phyloP scores from a whole-genome alignment of 2,797 vertebrate genomes.

The Hafferia zeledoni region DNA sequence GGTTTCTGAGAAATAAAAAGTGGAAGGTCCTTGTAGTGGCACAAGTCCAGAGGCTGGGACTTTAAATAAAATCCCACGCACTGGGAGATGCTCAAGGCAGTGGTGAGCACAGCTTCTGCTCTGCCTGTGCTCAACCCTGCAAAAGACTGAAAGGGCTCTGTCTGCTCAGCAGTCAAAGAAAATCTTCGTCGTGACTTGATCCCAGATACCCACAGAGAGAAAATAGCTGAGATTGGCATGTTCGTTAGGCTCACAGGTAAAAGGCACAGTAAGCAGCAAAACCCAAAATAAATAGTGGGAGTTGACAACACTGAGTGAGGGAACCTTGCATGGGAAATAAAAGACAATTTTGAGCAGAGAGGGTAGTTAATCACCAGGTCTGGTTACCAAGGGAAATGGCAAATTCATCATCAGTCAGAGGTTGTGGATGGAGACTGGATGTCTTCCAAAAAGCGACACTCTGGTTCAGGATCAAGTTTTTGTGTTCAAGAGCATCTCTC shows the following conservation, averaged over 20 bases:
- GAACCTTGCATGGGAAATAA: constrained; percentile 43
- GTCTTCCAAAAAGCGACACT: constrained; percentile 4
- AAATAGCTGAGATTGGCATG: constrained; percentile 65
- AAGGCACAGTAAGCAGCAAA: constrained; percentile 56
- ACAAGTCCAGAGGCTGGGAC: constrained; percentile 16
- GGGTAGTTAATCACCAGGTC: constrained; percentile 36
- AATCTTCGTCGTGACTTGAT: constrained; percentile 55
- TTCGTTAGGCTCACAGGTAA: constrained; percentile 59
- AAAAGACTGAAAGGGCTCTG: constrained; percentile 53
- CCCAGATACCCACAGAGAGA: constrained; percentile 48
- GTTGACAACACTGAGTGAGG: constrained; percentile 22
- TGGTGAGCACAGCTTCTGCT: background rate
- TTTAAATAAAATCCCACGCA: constrained; percentile 30
- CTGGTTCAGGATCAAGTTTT: background rate
- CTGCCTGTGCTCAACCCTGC: constrained; percentile 42
- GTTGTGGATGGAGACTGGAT: background rate
- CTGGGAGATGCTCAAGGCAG: constrained; percentile 50
- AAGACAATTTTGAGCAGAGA: constrained; percentile 37
- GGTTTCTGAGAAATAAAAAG: background rate
- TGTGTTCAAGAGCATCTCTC: background rate
- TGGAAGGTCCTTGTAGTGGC: background rate
- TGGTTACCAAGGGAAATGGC: constrained; percentile 40
- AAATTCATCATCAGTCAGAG: constrained; percentile 55
- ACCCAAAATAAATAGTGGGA: constrained; percentile 44
- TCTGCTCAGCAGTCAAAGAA: constrained; percentile 67